phyloP scores from a whole-genome alignment of 2,113 vertebrate species.

The Morphnarchus princeps region DNA sequence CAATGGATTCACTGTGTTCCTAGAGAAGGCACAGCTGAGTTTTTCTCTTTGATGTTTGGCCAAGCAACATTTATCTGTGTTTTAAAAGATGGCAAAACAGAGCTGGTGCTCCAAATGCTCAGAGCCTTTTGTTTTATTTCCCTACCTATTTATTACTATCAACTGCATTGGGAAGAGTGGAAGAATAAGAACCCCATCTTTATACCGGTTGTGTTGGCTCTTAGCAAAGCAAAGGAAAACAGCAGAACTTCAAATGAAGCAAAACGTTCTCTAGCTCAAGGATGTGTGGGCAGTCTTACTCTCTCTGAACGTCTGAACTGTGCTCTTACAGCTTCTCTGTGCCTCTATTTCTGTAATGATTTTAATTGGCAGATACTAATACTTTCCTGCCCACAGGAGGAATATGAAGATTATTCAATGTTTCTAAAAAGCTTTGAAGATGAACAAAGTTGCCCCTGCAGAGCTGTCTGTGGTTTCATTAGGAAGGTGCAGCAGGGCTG shows the following conservation, averaged over 20 bases:
- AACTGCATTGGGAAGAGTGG: background rate
- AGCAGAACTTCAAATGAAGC: background rate
- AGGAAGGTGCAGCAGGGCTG: background rate
- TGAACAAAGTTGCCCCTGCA: background rate
- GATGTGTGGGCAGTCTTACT: background rate
- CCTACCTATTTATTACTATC: background rate
- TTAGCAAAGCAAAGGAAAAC: background rate
- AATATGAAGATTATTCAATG: background rate
- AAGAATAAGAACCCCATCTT: background rate
- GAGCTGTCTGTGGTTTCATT: background rate
- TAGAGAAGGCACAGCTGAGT: background rate
- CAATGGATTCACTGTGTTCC: background rate
- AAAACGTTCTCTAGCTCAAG: background rate
- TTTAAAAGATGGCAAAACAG: background rate
- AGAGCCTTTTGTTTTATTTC: background rate
- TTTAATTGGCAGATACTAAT: conserved; percentile 1
- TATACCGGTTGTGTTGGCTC: background rate
- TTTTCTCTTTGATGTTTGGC: background rate
- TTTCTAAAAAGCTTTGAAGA: background rate
- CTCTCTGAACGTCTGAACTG: background rate
- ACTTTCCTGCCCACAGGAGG: background rate
- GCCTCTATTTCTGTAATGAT: background rate
- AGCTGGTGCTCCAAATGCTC: background rate
- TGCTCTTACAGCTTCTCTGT: background rate
- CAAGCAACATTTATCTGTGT: background rate